Percentiles rank a stretch among this genome's conserved stretches.
Conservation (phyloP, 2,797 vertebrate genomes). For the Luscinia megarhynchos region DNA sequence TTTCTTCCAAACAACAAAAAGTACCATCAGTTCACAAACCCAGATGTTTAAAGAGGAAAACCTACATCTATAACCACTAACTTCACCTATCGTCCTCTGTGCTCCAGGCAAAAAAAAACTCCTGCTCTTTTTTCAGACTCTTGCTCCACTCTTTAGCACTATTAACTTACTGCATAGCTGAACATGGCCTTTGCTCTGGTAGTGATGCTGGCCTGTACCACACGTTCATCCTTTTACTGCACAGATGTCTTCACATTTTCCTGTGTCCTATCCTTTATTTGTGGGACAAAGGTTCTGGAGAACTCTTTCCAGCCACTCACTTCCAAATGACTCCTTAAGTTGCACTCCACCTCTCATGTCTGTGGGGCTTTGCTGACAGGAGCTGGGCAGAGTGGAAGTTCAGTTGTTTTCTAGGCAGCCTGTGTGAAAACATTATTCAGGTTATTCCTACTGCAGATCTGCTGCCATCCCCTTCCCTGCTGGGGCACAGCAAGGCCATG, state of each 20-base stretch:
- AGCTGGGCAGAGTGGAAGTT: constrained; percentile 4
- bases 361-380: neutral
- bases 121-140: neutral
- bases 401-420: constrained; percentile 4
- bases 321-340: constrained; percentile 1
- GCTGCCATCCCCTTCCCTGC: neutral
- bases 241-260: neutral
- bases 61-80: neutral
- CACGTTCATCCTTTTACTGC: neutral
- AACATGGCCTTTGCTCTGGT: neutral
- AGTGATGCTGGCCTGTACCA: accelerated
- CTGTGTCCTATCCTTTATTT: neutral
- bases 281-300: constrained; percentile 15
- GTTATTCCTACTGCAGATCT: neutral
- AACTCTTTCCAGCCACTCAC: constrained; percentile 13
- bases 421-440: neutral
- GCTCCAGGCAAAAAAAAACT: neutral
- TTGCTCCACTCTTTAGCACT: neutral
- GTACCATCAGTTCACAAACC: neutral
- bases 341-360: neutral
- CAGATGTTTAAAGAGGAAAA: neutral
- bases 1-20: constrained; percentile 32
- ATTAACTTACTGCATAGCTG: neutral
- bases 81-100: neutral
- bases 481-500: neutral